Evolutionary conservation across 2,113 vertebrate species (phyloP), one percentile per base, ranked within the genome.

Genomic region (Siphamia tubifer): DNA sequence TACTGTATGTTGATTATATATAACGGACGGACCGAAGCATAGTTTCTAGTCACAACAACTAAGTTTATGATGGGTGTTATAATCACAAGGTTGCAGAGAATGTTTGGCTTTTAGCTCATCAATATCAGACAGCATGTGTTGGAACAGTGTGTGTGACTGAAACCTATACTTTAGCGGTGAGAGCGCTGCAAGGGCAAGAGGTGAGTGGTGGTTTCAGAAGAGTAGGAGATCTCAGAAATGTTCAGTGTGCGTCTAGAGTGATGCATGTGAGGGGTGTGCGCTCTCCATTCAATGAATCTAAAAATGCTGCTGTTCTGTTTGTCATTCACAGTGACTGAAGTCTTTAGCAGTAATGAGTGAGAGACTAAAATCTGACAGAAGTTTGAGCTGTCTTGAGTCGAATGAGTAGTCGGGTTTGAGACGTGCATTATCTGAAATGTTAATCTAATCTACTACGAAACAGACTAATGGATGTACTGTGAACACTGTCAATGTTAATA

Each of bases 111-210:
- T 51, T 65, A 31, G 31, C 43, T 77, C 57, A 42, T 72, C 79
- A 79, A 86, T 82, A 73, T 81, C 71, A 76, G 54, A 57, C 28
- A 71, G 45, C 28, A 20, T 74, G 68, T 44, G 17, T 69, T 81
- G 53, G 53, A 68, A 65, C 68, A 53, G 45, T 51, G 17, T 20
- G 61, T 51, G 17, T 20, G 61, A 31, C 60, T 48, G 52, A 55
- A 84, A 28, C 64, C 83, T 76, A 21, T 70, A 80, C 39, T 88
- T 89, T 60, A 76, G 76, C 8, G 77, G 69, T 49, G 43, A 82
- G 70, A 67, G 57, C 28, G 45, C 42, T 57, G 63, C 13, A 31
- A 74, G 79, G 74, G 51, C 77, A 80, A 67, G 74, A 82, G 83
- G 81, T 87, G 74, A 88, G 58, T 71, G 4, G 4, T 16, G 77